Evolutionary conservation across 2,797 vertebrate species (phyloP).

Genomic region (Microcaecilia unicolor): DNA sequence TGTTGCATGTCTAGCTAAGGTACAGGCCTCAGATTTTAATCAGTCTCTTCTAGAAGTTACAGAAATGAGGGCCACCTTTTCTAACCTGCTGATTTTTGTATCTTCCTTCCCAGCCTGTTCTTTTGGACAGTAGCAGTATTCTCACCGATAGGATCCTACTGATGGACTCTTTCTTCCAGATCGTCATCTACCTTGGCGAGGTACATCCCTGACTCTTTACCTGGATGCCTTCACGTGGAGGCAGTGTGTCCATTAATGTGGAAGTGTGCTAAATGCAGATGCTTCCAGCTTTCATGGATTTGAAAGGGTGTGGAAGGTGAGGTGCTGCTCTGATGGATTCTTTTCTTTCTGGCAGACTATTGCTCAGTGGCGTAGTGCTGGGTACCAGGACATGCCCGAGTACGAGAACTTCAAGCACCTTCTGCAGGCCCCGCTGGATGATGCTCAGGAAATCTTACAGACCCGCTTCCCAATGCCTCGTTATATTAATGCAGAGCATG

Average conservation of each 20-base stretch:
- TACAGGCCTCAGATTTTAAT: no score
- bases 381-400: constrained; percentile 92
- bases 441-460: constrained; percentile 91
- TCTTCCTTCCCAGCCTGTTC: constrained; percentile 68
- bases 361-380: constrained; percentile 90
- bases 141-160: constrained; percentile 87
- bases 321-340: no score
- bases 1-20: no score
- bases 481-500: constrained; percentile 88
- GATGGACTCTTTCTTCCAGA: constrained; percentile 98
- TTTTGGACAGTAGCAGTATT: constrained; percentile 95
- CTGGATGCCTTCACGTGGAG: no score
- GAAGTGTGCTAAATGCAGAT: not conserved
- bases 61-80: no score
- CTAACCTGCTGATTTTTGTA: no score
- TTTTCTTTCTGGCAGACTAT: constrained; percentile 65
- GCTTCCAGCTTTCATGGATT: not conserved
- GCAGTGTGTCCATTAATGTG: no score
- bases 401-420: constrained; percentile 97
- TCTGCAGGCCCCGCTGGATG: constrained; percentile 87
- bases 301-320: no score
- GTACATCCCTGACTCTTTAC: constrained; percentile 55
- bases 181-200: constrained; percentile 95
- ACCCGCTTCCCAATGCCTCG: constrained; percentile 91
- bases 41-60: no score